Evolutionary conservation across 2,888 invertebrate species (phyloP).

Genomic region (Mechanitis mazaeus): DNA sequence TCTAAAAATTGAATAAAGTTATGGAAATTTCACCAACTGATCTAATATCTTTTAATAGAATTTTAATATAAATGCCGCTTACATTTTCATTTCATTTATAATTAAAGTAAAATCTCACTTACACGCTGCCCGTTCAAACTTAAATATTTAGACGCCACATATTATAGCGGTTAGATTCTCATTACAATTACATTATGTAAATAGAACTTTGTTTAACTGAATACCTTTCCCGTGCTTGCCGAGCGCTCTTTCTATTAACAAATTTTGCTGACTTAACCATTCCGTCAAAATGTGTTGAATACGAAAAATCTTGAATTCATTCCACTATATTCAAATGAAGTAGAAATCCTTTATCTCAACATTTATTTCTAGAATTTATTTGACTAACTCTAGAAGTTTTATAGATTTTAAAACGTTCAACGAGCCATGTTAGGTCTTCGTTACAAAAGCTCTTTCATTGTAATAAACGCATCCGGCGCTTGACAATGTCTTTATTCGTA

Average conservation of each 20-base stretch:
- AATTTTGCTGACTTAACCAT: constrained; percentile 25
- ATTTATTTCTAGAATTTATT: constrained; percentile 14
- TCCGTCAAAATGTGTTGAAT: constrained; percentile 28
- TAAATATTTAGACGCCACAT: constrained; percentile 24
- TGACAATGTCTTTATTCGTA: constrained; percentile 71
- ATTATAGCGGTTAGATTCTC: constrained; percentile 23
- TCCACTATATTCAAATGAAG: constrained; percentile 24
- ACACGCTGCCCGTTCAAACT: constrained; percentile 16
- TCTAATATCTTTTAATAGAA: constrained; percentile 9
- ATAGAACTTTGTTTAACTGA: constrained; percentile 28
- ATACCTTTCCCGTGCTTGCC: constrained; percentile 26
- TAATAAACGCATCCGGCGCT: constrained; percentile 54
- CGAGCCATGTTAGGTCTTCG: constrained; percentile 18
- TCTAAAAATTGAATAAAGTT: constrained; percentile 4
- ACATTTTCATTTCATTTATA: constrained; percentile 20
- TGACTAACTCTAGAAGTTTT: constrained; percentile 15
- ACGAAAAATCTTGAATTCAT: constrained; percentile 27
- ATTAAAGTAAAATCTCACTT: constrained; percentile 22
- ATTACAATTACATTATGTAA: constrained; percentile 29
- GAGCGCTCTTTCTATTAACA: constrained; percentile 26
- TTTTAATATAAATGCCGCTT: constrained; percentile 11
- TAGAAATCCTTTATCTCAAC: constrained; percentile 13
- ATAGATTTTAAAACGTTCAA: constrained; percentile 21
- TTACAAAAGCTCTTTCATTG: constrained; percentile 27
- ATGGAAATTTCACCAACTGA: constrained; percentile 11